These are phyloP conservation scores for Plodia interpunctella DNA, from an alignment of 1,140 invertebrate genomes.

Conservation along the genomic window DNA sequence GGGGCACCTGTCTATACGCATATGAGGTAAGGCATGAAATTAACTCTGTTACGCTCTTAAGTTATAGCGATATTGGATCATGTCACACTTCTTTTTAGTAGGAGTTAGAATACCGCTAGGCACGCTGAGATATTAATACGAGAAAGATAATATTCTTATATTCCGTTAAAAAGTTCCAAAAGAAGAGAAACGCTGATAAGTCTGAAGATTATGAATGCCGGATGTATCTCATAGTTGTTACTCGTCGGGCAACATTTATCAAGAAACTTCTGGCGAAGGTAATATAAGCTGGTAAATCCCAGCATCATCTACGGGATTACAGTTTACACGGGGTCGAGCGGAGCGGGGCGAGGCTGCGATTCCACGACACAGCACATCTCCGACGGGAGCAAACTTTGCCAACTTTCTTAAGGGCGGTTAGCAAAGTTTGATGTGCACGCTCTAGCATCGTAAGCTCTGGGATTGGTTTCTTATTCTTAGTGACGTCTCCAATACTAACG, in stretches of 20 bases:
- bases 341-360: constrained; percentile 46
- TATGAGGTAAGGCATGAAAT: too few relatives aligned
- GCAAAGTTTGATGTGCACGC: constrained; percentile 69
- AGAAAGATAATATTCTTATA: background rate
- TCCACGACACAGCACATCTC: constrained; percentile 60
- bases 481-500: constrained; percentile 46
- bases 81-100: too few relatives aligned
- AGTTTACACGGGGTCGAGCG: constrained; percentile 63
- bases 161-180: background rate
- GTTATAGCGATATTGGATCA: too few relatives aligned
- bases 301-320: constrained; percentile 69
- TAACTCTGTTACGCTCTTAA: too few relatives aligned
- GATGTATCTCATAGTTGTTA: constrained; percentile 30
- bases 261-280: constrained; percentile 49
- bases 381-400: constrained; percentile 61
- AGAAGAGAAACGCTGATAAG: constrained; percentile 3
- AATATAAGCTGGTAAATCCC: constrained; percentile 67
- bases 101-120: too few relatives aligned
- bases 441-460: constrained; percentile 60
- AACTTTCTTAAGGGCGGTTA: constrained; percentile 73
- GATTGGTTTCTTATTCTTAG: constrained; percentile 54
- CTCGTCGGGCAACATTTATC: constrained; percentile 44
- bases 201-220: constrained; percentile 16
- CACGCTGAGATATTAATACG: background rate
- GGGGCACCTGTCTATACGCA: too few relatives aligned